These are phyloP conservation scores for Carcina quercana DNA, from an alignment of 2,888 invertebrate species.

Conservation along the genomic window DNA sequence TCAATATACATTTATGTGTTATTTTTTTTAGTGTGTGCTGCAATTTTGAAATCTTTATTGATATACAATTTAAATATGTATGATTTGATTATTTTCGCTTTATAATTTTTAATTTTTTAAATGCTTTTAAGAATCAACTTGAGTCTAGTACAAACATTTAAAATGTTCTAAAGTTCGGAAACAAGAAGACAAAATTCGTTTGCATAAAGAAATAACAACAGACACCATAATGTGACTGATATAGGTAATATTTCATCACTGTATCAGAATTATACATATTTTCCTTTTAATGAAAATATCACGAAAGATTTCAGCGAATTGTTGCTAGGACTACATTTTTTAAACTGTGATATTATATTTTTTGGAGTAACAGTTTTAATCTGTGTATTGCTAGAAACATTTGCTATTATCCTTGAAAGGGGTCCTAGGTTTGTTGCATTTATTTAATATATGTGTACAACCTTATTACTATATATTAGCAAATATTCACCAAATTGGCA, in stretches of 20 bases:
- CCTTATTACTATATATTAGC: no score
- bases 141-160: no score
- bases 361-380: background rate
- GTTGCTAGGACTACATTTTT: conserved; percentile 29
- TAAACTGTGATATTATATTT: background rate
- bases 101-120: conserved; percentile 34
- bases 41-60: conserved; percentile 53
- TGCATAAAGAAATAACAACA: no score
- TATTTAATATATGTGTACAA: no score
- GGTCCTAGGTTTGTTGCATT: no score
- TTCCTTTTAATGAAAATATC: conserved; percentile 34
- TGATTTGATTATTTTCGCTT: conserved; percentile 45
- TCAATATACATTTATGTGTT: conserved; percentile 36
- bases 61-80: conserved; percentile 49
- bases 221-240: no score
- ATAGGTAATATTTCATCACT: no score
- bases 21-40: conserved; percentile 52
- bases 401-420: conserved; percentile 32
- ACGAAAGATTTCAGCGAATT: conserved; percentile 44
- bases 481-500: no score
- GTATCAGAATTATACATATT: conserved; percentile 42
- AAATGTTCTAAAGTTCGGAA: no score
- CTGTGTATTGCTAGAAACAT: conserved; percentile 26
- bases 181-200: no score
- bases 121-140: no score